A percentile compares a stretch with the other conserved stretches of the same genome.
phyloP scores from a whole-genome alignment of 2,797 vertebrate genomes.

The Chrysolophus pictus region DNA sequence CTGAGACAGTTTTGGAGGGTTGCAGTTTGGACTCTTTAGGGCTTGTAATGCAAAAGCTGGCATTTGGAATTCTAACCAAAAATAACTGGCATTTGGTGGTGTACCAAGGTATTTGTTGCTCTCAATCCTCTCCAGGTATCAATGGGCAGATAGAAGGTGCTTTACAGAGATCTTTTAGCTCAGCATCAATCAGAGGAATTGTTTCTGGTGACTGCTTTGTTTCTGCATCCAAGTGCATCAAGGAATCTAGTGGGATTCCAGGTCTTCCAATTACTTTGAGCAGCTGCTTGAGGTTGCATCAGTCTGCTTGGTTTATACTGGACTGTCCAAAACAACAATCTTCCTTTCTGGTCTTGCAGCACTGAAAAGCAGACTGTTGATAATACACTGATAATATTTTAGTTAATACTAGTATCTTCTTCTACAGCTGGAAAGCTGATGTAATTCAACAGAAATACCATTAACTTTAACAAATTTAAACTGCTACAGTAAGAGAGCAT shows the following conservation, averaged over 20 bases:
- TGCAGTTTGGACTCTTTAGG: not conserved
- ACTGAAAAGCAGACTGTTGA: slow-evolving; percentile 22
- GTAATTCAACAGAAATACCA: slow-evolving; percentile 45
- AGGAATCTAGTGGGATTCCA: not conserved
- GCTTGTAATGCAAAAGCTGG: not conserved
- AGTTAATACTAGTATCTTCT: slow-evolving; percentile 30
- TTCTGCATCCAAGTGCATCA: not conserved
- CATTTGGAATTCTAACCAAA: not conserved
- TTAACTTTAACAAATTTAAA: slow-evolving; percentile 57
- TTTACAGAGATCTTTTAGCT: not conserved
- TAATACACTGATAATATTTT: slow-evolving; percentile 39
- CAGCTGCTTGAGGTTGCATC: not conserved
- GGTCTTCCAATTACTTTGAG: not conserved
- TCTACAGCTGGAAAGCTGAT: slow-evolving; percentile 45
- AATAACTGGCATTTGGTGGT: not conserved
- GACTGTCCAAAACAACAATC: not conserved
- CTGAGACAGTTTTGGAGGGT: not conserved
- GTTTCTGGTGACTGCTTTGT: not conserved
- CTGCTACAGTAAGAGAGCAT: slow-evolving; percentile 38
- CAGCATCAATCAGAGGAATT: not conserved
- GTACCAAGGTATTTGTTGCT: not conserved
- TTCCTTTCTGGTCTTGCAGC: not conserved
- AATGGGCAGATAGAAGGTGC: not conserved
- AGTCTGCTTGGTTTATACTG: not conserved
- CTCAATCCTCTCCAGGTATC: not conserved